Conservation (phyloP, 2,888 invertebrate genomes). For the Eucera pruinosa region DNA sequence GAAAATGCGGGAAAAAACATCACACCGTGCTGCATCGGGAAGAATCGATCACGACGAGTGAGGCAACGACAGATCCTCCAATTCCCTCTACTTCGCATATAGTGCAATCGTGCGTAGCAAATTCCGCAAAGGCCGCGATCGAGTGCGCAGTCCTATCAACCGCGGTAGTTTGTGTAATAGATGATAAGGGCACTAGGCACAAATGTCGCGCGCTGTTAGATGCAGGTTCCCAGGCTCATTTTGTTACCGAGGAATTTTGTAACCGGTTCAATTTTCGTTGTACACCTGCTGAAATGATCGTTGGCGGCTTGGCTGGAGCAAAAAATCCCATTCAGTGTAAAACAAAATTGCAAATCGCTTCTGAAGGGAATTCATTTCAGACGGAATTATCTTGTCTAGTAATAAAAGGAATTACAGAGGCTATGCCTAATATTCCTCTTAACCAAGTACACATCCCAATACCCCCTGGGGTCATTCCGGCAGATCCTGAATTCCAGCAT, state of each 20-base stretch:
- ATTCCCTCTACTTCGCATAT: background rate
- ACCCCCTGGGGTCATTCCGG: background rate
- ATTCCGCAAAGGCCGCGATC: background rate
- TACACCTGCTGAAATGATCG: no score
- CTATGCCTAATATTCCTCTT: slow-evolving; percentile 15
- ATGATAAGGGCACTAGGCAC: no score
- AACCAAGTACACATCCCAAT: background rate
- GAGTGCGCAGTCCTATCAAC: background rate
- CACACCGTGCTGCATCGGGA: slow-evolving; percentile 14
- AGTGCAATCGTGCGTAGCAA: background rate
- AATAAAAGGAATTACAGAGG: slow-evolving; percentile 15
- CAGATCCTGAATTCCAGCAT: slow-evolving; percentile 26
- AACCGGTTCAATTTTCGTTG: no score
- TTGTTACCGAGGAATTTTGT: no score
- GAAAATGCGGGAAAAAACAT: background rate
- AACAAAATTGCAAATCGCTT: no score
- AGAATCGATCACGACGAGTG: background rate
- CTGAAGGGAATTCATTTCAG: no score
- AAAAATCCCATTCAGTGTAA: no score
- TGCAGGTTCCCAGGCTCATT: no score
- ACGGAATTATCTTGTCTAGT: background rate
- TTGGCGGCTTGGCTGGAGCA: no score
- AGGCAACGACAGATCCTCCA: no score
- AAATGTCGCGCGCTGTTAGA: no score
- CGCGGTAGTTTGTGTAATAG: no score